These are phyloP conservation scores for Dryococelus australis DNA, from an alignment of 2,888 invertebrate genomes.

Conservation along the genomic window DNA sequence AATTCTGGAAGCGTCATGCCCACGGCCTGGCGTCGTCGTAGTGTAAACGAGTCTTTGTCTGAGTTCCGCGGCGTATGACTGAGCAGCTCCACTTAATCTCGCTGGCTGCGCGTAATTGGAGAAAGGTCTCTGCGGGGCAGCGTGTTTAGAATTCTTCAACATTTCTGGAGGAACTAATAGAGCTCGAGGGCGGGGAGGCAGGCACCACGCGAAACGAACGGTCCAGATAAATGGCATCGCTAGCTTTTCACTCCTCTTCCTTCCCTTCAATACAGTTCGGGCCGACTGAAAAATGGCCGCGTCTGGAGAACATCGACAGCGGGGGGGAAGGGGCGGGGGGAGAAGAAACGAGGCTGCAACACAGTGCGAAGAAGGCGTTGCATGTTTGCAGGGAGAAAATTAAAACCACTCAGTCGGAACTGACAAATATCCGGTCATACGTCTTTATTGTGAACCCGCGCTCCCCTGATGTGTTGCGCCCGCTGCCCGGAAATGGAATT, in stretches of 20 bases:
- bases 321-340: neutral
- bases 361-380: neutral
- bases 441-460: neutral
- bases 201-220: neutral
- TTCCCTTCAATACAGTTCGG: neutral
- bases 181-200: neutral
- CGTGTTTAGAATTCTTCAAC: neutral
- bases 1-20: no score
- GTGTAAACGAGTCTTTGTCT: no score
- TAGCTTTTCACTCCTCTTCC: neutral
- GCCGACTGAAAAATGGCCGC: neutral
- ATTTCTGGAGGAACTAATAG: neutral
- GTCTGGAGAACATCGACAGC: neutral
- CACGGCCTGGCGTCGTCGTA: no score
- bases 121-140: neutral
- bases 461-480: no score
- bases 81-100: no score
- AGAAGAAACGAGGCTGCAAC: neutral
- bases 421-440: neutral
- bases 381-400: neutral
- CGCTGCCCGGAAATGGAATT: no score
- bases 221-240: conserved; percentile 1
- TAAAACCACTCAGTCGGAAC: neutral
- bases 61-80: no score
- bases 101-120: neutral